Evolutionary conservation across 2,797 vertebrate genomes (phyloP).

Genomic region (Rhynchotus rufescens): DNA sequence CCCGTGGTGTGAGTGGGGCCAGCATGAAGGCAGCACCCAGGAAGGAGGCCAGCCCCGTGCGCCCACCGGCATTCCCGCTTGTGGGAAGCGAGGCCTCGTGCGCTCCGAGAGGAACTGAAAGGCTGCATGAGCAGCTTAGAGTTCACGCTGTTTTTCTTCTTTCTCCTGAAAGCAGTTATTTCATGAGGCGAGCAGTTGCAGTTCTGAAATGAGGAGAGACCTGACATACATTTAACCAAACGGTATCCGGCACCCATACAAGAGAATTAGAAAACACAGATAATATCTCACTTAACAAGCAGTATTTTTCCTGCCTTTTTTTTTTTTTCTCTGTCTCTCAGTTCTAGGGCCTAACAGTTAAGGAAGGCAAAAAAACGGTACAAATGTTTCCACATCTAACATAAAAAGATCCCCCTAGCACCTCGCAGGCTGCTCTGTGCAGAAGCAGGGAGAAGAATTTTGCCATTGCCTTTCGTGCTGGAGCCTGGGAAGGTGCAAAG

Average conservation of each 20-base stretch:
- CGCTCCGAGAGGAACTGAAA: conserved; percentile 45
- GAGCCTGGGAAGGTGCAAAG: neutral
- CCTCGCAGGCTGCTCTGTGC: neutral
- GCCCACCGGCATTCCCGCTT: conserved; percentile 4
- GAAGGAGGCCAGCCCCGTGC: neutral
- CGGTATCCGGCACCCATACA: conserved; percentile 52
- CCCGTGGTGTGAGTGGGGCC: neutral
- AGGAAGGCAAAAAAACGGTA: conserved; percentile 16
- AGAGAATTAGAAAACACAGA: conserved; percentile 69
- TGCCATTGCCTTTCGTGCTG: neutral
- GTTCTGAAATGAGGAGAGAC: conserved; percentile 73
- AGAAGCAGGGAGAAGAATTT: conserved; percentile 15
- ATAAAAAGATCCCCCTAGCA: neutral
- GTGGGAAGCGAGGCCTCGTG: conserved; percentile 32
- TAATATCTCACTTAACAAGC: conserved; percentile 73
- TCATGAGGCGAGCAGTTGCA: conserved; percentile 73
- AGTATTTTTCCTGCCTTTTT: conserved; percentile 56
- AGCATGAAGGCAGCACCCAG: neutral
- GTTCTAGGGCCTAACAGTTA: conserved; percentile 30
- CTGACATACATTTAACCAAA: conserved; percentile 76
- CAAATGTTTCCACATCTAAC: conserved; percentile 29
- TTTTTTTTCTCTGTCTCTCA: neutral
- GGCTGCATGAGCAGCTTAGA: neutral
- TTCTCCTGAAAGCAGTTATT: conserved; percentile 75
- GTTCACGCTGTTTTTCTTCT: conserved; percentile 48